Percentiles rank a stretch among this genome's conserved stretches.
Evolutionary conservation across 2,113 vertebrate species (phyloP).

Genomic region (Calonectris borealis): DNA sequence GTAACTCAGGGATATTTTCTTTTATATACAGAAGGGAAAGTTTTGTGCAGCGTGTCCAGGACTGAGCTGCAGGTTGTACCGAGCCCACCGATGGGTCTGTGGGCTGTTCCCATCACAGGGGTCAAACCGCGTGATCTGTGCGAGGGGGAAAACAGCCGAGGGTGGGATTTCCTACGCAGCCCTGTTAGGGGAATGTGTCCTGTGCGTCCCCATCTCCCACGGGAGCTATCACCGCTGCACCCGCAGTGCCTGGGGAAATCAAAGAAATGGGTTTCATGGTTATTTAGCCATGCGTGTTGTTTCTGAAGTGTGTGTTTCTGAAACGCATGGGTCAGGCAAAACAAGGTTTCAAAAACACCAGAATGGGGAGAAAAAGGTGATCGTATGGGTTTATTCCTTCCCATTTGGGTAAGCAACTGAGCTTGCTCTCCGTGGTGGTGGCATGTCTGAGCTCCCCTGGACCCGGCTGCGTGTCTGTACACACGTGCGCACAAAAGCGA

Average conservation of each 20-base stretch:
- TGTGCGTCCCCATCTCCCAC: not conserved
- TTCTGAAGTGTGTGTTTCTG: not conserved
- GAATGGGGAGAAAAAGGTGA: not conserved
- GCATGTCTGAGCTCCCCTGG: too few relatives aligned
- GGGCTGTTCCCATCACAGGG: not conserved
- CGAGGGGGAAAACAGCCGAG: not conserved
- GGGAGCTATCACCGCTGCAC: fast-evolving
- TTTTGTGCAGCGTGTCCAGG: fast-evolving
- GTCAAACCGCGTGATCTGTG: fast-evolving
- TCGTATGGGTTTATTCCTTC: not conserved
- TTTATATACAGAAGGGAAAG: not conserved
- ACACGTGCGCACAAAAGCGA: fast-evolving
- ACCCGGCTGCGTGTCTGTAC: fast-evolving
- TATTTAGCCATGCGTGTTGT: fast-evolving
- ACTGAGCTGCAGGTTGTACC: not conserved
- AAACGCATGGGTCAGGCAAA: not conserved
- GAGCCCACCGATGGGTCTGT: not conserved
- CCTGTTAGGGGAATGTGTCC: not conserved
- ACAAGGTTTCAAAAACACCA: not conserved
- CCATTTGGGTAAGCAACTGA: not conserved
- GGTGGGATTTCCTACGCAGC: fast-evolving
- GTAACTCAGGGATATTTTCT: not conserved
- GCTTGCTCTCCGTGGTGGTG: fast-evolving
- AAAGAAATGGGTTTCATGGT: not conserved
- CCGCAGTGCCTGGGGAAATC: not conserved